Evolutionary conservation across 1,140 invertebrate genomes (phyloP).

Genomic region (Andrena cerasifolii): DNA sequence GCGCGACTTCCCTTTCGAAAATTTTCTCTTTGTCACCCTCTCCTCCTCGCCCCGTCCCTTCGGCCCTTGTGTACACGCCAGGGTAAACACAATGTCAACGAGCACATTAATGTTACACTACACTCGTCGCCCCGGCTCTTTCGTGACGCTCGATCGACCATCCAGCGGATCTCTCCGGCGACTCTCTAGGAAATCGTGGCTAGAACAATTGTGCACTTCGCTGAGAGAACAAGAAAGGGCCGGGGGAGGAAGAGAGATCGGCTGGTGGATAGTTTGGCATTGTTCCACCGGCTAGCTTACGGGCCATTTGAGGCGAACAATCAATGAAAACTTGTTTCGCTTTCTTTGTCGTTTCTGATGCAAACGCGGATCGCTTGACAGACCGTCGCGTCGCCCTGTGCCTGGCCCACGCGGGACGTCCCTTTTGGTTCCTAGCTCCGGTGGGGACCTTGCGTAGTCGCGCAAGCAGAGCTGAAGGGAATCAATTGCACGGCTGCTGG

Average conservation of each 20-base stretch:
- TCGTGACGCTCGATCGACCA: conserved; percentile 57
- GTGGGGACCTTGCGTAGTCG: background rate
- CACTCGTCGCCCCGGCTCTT: conserved; percentile 36
- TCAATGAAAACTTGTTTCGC: conserved; percentile 32
- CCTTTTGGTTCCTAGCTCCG: background rate
- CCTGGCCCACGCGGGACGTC: background rate
- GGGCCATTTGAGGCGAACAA: conserved; percentile 29
- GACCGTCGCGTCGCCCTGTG: too few species aligned
- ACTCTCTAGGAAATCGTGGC: conserved; percentile 39
- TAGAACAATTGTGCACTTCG: conserved; percentile 43
- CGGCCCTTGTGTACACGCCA: conserved; percentile 47
- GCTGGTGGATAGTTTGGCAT: conserved; percentile 47
- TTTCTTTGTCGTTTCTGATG: background rate
- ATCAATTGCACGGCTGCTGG: background rate
- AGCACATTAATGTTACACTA: conserved; percentile 65
- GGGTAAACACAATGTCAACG: conserved; percentile 67
- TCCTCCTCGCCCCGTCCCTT: conserved; percentile 1
- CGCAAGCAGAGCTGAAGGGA: background rate
- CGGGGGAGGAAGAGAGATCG: conserved; percentile 41
- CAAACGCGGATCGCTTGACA: background rate
- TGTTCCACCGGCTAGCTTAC: conserved; percentile 35
- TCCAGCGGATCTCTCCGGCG: conserved; percentile 12
- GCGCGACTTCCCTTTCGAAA: conserved; percentile 49
- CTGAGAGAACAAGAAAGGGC: background rate
- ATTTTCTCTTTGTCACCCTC: conserved; percentile 33